phyloP scores from a whole-genome alignment of 2,797 vertebrate genomes.

The Liasis olivaceus region DNA sequence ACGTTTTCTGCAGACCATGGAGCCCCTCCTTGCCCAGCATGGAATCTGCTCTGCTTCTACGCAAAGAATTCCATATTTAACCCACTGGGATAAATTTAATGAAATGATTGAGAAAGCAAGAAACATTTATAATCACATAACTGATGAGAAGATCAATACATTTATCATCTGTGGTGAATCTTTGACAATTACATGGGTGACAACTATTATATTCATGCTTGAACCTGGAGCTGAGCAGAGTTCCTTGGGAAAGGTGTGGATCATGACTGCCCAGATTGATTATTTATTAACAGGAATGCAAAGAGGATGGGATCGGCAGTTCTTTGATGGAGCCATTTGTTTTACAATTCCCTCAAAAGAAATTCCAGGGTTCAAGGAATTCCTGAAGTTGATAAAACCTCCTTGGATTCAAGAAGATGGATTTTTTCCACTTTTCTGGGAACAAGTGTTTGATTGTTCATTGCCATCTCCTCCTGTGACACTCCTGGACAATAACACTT shows the following conservation, averaged over 20 bases:
- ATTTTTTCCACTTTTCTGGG: neutral
- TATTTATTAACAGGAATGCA: neutral
- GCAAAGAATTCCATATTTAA: neutral
- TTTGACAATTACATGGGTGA: neutral
- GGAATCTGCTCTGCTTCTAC: neutral
- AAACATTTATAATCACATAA: neutral
- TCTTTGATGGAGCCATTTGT: neutral
- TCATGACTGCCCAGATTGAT: neutral
- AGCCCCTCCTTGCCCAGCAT: neutral
- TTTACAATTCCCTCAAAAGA: neutral
- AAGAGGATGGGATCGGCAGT: neutral
- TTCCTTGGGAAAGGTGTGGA: neutral
- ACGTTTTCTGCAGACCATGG: too few species aligned
- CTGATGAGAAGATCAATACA: neutral
- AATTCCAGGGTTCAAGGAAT: neutral
- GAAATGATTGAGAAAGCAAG: rapidly evolving
- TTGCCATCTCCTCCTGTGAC: neutral
- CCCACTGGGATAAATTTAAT: neutral
- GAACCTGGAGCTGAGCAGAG: neutral
- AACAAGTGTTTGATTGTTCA: neutral
- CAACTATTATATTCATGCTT: neutral
- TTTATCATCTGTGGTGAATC: neutral
- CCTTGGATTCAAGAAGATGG: neutral
- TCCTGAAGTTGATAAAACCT: neutral
- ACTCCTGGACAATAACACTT: rapidly evolving